phyloP scores from a whole-genome alignment of 2,113 vertebrate genomes.

The Rhineura floridana region DNA sequence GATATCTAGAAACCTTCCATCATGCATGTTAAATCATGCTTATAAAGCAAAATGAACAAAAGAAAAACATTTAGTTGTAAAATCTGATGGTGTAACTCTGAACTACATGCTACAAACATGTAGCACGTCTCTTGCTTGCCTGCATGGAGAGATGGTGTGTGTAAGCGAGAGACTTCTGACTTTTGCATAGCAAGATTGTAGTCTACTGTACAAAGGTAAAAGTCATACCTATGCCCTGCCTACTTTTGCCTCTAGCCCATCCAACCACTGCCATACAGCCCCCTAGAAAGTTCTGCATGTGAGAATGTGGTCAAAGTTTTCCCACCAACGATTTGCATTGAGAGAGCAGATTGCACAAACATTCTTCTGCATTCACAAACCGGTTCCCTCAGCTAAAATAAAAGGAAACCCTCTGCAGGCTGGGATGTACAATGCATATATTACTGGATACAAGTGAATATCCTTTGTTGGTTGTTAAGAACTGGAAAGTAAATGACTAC shows the following conservation, averaged over 20 bases:
- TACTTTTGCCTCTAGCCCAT: no score
- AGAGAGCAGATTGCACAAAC: neutral
- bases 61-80: constrained; percentile 45
- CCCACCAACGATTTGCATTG: no score
- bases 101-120: constrained; percentile 41
- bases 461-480: neutral
- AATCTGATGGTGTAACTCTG: constrained; percentile 33
- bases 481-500: neutral
- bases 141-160: neutral
- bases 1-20: constrained; percentile 28
- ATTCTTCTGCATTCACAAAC: neutral
- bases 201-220: neutral
- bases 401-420: neutral
- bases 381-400: neutral
- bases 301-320: no score
- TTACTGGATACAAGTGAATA: neutral
- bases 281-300: no score
- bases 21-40: constrained; percentile 40
- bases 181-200: neutral
- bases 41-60: constrained; percentile 30
- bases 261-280: no score
- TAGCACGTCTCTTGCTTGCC: neutral
- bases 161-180: no score
- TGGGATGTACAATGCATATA: neutral
- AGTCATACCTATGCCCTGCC: no score